Conservation (phyloP, 2,113 vertebrate genomes). For the Sinocyclocheilus anophthalmus region DNA sequence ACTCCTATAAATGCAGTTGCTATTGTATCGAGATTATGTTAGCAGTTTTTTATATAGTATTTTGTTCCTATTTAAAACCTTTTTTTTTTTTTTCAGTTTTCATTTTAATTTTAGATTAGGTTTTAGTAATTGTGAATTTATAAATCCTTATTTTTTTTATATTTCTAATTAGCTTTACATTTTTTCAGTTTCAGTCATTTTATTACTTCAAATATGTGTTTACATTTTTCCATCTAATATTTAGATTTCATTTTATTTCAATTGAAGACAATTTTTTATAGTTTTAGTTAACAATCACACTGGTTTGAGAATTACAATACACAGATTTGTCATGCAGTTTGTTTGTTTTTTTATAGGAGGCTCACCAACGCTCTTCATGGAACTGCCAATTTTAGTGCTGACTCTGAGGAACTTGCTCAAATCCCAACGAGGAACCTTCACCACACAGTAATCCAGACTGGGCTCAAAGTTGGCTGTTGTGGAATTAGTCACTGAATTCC, state of each 20-base stretch:
- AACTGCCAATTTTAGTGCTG: too few relatives aligned
- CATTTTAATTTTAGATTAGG: not conserved
- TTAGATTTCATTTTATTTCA: not conserved
- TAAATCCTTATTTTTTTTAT: not conserved
- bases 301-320: not conserved
- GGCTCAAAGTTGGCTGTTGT: conserved; percentile 96
- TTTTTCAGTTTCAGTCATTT: not conserved
- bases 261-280: not conserved
- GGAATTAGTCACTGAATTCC: conserved; percentile 94
- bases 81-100: not conserved
- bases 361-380: conserved; percentile 97
- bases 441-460: conserved; percentile 95
- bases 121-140: not conserved
- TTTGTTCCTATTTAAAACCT: not conserved
- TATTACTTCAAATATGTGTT: not conserved
- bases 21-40: not conserved
- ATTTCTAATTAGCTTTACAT: too few relatives aligned
- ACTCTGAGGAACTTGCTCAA: conserved; percentile 97
- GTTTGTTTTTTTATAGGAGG: not conserved
- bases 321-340: not conserved
- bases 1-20: not conserved
- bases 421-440: conserved; percentile 98
- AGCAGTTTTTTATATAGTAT: not conserved
- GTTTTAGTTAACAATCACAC: too few relatives aligned
- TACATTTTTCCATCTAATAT: not conserved